Conservation (phyloP, 2,113 vertebrate genomes). For the Delphinus delphis region DNA sequence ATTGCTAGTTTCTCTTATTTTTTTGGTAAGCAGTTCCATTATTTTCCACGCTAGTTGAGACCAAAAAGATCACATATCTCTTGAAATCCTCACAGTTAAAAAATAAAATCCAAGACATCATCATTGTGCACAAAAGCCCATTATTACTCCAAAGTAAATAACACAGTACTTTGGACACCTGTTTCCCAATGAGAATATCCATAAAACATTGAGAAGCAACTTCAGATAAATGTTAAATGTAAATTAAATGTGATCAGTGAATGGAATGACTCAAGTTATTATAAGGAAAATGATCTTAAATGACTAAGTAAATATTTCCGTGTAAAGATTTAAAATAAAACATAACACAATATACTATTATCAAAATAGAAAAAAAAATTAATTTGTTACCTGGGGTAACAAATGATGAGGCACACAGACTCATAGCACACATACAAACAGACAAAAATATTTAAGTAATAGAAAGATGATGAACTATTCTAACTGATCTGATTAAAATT, state of each 20-base stretch:
- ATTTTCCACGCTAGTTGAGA: neutral
- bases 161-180: neutral
- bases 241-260: neutral
- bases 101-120: constrained; percentile 21
- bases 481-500: neutral
- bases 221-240: neutral
- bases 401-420: neutral
- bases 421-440: neutral
- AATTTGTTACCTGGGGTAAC: neutral
- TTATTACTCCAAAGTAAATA: neutral
- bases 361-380: neutral
- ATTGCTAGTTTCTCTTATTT: neutral
- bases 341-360: neutral
- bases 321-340: neutral
- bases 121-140: neutral
- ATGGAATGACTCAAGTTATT: neutral
- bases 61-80: neutral
- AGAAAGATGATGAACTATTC: neutral
- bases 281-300: neutral
- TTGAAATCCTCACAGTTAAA: neutral
- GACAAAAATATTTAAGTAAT: neutral
- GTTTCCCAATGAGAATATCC: neutral
- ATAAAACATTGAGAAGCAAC: neutral
- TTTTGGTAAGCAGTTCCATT: neutral
- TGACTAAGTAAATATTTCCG: neutral